Evolutionary conservation across 2,797 vertebrate species (phyloP).

Genomic region (Paramormyrops hopkinsi): DNA sequence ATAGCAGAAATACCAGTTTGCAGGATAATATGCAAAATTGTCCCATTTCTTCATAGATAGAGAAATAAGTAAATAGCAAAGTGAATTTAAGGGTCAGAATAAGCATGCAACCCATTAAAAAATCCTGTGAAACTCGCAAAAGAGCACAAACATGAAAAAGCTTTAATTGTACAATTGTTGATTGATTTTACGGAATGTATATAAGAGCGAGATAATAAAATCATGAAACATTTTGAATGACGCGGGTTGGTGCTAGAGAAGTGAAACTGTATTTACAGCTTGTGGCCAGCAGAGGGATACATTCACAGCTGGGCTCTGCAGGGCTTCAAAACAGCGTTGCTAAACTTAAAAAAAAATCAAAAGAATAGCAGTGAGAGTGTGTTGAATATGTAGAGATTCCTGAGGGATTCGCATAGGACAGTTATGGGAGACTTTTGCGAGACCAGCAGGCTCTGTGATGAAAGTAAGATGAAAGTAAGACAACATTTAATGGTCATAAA

Average conservation of each 20-base stretch:
- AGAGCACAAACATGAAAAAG: not conserved
- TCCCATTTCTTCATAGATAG: not conserved
- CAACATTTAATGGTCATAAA: not conserved
- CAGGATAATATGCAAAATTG: not conserved
- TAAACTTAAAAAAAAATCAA: not conserved
- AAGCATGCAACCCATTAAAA: not conserved
- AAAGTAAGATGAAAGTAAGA: not conserved
- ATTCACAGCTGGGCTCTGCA: not conserved
- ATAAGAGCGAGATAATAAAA: not conserved
- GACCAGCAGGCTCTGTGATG: not conserved
- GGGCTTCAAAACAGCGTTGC: not conserved
- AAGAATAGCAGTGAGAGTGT: not conserved
- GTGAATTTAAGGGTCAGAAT: not conserved
- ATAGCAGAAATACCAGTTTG: not conserved
- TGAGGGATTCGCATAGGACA: not conserved
- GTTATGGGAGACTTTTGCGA: not conserved
- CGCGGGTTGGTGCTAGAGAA: not conserved
- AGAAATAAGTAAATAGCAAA: not conserved
- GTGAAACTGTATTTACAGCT: not conserved
- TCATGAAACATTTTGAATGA: not conserved
- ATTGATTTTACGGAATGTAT: not conserved
- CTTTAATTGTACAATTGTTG: not conserved
- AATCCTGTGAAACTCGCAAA: not conserved
- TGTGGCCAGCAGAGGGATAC: not conserved
- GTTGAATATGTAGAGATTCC: not conserved